A percentile compares a stretch with the other conserved stretches of the same genome.
Evolutionary conservation across 2,113 vertebrate genomes (phyloP).

Genomic region (Pionites leucogaster): DNA sequence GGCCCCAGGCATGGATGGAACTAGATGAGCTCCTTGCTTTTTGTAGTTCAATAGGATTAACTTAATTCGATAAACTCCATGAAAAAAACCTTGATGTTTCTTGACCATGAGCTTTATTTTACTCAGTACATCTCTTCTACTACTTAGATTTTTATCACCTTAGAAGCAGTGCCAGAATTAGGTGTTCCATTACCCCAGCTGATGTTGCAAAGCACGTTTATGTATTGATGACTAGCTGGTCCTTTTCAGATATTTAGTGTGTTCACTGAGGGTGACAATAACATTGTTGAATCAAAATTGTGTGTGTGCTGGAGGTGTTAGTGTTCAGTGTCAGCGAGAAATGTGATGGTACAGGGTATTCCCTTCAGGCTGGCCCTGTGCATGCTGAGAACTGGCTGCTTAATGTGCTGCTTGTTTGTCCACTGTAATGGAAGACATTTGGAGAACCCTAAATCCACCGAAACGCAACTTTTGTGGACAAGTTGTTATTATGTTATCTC

Average conservation of each 20-base stretch:
- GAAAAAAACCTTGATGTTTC: background rate
- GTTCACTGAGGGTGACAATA: background rate
- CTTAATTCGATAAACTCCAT: background rate
- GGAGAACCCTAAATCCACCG: background rate
- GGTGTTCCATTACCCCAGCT: background rate
- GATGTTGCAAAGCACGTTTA: background rate
- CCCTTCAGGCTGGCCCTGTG: background rate
- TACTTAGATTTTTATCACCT: slow-evolving; percentile 34
- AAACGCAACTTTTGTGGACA: background rate
- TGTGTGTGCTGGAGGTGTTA: background rate
- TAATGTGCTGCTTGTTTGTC: background rate
- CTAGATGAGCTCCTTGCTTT: background rate
- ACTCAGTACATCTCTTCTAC: background rate
- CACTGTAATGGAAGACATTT: background rate
- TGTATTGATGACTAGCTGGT: background rate
- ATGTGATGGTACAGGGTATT: background rate
- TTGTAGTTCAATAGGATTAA: background rate
- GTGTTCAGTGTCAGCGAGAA: background rate
- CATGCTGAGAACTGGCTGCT: background rate
- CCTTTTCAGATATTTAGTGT: background rate
- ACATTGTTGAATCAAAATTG: background rate
- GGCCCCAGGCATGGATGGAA: background rate
- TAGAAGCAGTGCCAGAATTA: background rate
- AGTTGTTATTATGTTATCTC: background rate
- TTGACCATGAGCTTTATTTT: slow-evolving; percentile 17